phyloP scores from a whole-genome alignment of 2,797 vertebrate species.

The Chelon labrosus region DNA sequence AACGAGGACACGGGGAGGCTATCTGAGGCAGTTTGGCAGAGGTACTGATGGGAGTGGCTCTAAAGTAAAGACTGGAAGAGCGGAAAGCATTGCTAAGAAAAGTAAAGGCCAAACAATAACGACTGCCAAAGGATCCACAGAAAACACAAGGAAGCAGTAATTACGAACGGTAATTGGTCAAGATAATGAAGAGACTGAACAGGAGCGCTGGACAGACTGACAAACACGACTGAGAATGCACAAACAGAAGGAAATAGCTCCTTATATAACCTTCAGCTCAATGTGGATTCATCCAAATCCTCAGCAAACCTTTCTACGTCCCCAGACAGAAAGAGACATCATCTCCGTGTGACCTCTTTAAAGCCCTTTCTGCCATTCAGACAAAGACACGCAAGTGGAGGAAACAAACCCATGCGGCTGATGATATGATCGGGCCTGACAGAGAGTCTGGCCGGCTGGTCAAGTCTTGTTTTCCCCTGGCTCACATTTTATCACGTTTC shows the following conservation, averaged over 20 bases:
- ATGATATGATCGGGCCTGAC: conserved; percentile 30
- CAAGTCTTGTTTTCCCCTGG: conserved; percentile 27
- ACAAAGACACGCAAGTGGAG: conserved; percentile 16
- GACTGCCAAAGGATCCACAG: not conserved
- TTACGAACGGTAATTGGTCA: not conserved
- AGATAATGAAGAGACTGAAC: conserved; percentile 20
- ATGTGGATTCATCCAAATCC: conserved; percentile 22
- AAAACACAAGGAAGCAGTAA: conserved; percentile 1
- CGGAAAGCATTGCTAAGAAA: not conserved
- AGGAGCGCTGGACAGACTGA: not conserved
- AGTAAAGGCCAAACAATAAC: conserved; percentile 27
- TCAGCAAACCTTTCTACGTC: conserved; percentile 54
- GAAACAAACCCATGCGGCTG: conserved; percentile 16
- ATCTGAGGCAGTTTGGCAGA: conserved; percentile 42
- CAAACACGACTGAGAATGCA: not conserved
- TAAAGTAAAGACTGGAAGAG: not conserved
- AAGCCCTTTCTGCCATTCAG: conserved; percentile 1
- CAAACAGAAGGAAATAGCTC: conserved; percentile 1
- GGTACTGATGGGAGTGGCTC: conserved; percentile 22
- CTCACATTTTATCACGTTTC: conserved; percentile 44
- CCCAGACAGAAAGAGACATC: conserved; percentile 37
- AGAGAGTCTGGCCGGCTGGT: conserved; percentile 19
- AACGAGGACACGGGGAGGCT: conserved; percentile 51
- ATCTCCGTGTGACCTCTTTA: conserved; percentile 37
- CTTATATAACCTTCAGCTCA: conserved; percentile 59